Evolutionary conservation across 2,797 vertebrate species (phyloP).

Genomic region (Orientallactaga sibirica): DNA sequence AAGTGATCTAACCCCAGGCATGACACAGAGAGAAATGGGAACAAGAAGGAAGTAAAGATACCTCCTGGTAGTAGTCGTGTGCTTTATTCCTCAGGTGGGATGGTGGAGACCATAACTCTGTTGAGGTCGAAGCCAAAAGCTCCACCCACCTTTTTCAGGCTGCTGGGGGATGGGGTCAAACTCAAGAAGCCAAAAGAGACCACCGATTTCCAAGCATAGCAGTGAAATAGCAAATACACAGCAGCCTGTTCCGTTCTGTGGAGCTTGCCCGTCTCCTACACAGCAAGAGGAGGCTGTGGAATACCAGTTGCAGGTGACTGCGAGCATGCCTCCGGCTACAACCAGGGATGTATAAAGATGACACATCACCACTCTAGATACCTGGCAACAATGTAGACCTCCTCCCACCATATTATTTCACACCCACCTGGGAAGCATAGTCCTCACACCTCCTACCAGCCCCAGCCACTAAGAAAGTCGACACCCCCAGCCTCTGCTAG

Average conservation of each 20-base stretch:
- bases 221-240: neutral
- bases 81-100: constrained; percentile 1
- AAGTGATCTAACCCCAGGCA: constrained; percentile 49
- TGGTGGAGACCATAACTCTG: neutral
- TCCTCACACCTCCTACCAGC: constrained; percentile 26
- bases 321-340: neutral
- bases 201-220: neutral
- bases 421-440: constrained; percentile 1
- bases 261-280: constrained; percentile 7
- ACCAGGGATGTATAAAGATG: neutral
- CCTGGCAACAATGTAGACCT: neutral
- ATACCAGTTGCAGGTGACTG: neutral
- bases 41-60: constrained; percentile 25
- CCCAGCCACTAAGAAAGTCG: neutral
- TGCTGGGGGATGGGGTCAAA: neutral
- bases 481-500: neutral
- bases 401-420: neutral
- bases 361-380: constrained; percentile 38
- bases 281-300: neutral
- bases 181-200: constrained; percentile 1
- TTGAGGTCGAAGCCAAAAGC: constrained; percentile 41
- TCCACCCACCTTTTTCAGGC: neutral
- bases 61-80: neutral
- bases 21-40: constrained; percentile 23
- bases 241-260: neutral